phyloP scores from a whole-genome alignment of 2,797 vertebrate species.

The Acanthis flammea region DNA sequence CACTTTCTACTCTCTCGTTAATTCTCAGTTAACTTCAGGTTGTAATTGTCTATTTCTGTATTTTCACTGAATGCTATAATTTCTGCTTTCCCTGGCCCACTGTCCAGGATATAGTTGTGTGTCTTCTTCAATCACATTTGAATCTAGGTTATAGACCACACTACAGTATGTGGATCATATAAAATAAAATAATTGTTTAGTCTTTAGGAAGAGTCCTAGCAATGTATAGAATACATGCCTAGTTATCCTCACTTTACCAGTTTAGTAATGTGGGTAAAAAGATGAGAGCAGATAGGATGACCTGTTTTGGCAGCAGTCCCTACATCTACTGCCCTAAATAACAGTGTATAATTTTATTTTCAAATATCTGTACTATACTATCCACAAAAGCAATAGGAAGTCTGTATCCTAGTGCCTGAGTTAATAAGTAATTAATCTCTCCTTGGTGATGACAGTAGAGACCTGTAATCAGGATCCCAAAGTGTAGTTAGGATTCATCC shows the following conservation, averaged over 20 bases:
- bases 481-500: neutral
- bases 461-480: neutral
- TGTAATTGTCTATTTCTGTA: neutral
- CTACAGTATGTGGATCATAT: neutral
- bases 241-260: neutral
- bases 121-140: neutral
- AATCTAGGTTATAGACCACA: neutral
- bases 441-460: neutral
- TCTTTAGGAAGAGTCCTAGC: neutral
- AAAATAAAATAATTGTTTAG: neutral
- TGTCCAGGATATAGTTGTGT: neutral
- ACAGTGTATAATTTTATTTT: neutral
- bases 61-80: neutral
- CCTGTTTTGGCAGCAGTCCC: neutral
- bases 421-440: neutral
- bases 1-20: neutral
- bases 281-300: neutral
- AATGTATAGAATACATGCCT: neutral
- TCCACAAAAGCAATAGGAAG: neutral
- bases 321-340: neutral
- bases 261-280: neutral
- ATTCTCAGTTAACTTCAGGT: neutral
- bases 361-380: neutral
- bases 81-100: rapidly evolving
- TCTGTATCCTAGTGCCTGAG: neutral